Conservation (phyloP, 2,113 vertebrate species). For the Etia nguti region DNA sequence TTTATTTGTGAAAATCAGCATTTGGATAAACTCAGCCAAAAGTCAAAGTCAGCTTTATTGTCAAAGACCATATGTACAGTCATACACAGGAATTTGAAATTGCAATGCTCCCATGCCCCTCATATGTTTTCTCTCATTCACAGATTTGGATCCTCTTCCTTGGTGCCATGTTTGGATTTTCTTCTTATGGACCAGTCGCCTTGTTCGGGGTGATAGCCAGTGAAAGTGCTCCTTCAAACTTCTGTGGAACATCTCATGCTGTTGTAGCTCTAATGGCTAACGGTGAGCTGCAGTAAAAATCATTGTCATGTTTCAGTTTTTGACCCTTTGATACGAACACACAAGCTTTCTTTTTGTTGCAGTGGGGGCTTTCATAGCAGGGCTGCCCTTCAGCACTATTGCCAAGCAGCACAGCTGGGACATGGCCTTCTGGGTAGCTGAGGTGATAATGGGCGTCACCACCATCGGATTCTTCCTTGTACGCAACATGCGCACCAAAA, state of each 20-base stretch:
- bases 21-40: neutral
- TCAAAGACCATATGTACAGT: no score
- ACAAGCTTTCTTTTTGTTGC: slow-evolving; percentile 4
- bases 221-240: slow-evolving; percentile 89
- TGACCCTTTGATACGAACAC: neutral
- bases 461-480: slow-evolving; percentile 84
- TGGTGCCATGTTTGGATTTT: slow-evolving; percentile 91
- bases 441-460: slow-evolving; percentile 74
- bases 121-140: neutral
- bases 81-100: no score
- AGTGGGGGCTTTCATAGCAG: slow-evolving; percentile 96
- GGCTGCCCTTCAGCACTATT: slow-evolving; percentile 93
- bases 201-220: slow-evolving; percentile 96
- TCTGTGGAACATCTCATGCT: slow-evolving; percentile 93
- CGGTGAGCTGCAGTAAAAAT: slow-evolving; percentile 70
- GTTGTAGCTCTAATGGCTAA: slow-evolving; percentile 97
- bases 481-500: slow-evolving; percentile 94
- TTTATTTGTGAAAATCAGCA: neutral
- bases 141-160: slow-evolving; percentile 93
- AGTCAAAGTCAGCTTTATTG: no score
- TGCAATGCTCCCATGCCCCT: no score
- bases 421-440: slow-evolving; percentile 91
- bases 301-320: neutral
- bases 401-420: slow-evolving; percentile 94
- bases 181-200: slow-evolving; percentile 90